These are phyloP conservation scores for Dicerorhinus sumatrensis DNA, from an alignment of 2,113 vertebrate species.

Conservation along the genomic window DNA sequence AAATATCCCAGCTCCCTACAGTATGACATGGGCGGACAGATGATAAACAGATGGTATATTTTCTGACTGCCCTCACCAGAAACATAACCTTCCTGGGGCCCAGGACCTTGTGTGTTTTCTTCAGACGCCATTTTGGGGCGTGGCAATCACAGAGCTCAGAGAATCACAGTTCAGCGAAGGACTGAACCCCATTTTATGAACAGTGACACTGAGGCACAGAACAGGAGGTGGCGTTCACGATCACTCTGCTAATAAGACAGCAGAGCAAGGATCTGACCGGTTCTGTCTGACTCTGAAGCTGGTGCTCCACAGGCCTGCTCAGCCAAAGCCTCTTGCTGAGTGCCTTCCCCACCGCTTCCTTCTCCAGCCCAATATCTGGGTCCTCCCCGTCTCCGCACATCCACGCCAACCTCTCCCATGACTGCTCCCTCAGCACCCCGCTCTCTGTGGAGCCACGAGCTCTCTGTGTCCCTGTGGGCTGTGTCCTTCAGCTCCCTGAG, in stretches of 20 bases:
- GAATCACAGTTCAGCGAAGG: background rate
- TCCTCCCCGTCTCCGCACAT: no score
- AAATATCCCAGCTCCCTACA: background rate
- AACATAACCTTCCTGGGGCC: background rate
- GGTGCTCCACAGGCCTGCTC: rapidly evolving
- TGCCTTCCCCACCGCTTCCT: background rate
- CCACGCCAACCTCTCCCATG: rapidly evolving
- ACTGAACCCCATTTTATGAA: background rate
- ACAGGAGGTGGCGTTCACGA: background rate
- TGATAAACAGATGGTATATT: background rate
- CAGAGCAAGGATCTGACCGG: no score
- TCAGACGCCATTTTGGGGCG: background rate
- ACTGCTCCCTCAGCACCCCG: background rate
- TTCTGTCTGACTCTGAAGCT: background rate
- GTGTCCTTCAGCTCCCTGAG: background rate
- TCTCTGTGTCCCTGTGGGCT: no score
- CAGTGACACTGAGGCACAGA: background rate
- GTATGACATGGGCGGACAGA: background rate
- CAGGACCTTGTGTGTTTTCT: background rate
- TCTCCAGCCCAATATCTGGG: background rate
- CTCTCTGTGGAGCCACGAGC: background rate
- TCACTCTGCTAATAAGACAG: no score
- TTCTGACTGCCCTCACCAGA: background rate
- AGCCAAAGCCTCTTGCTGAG: background rate
- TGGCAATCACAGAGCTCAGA: background rate